Percentiles rank a stretch among this genome's conserved stretches.
Evolutionary conservation across 1,140 invertebrate genomes (phyloP).

Genomic region (Drosophila punjabiensis): DNA sequence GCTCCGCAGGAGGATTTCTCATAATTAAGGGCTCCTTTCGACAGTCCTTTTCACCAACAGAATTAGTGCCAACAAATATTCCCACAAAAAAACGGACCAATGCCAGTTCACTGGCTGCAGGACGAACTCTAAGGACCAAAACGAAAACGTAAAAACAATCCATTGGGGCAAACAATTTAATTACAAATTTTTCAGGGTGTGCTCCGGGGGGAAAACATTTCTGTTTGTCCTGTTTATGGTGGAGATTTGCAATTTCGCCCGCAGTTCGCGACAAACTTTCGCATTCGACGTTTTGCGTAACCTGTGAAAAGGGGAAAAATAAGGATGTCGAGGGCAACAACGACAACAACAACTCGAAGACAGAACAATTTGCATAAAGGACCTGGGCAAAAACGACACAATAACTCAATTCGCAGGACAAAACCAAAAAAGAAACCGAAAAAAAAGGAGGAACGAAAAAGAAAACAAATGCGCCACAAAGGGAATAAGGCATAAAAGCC

Average conservation of each 20-base stretch:
- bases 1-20: conserved; percentile 5
- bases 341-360: conserved; percentile 45
- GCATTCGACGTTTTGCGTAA: conserved; percentile 29
- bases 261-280: conserved; percentile 36
- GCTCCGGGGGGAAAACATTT: conserved; percentile 31
- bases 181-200: conserved; percentile 56
- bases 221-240: conserved; percentile 36
- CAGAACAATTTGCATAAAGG: conserved; percentile 68
- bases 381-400: conserved; percentile 53
- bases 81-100: conserved; percentile 19
- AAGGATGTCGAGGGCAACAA: conserved; percentile 3
- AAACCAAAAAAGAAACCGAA: conserved; percentile 42
- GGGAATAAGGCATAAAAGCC: conserved; percentile 65
- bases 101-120: background rate
- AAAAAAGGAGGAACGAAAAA: conserved; percentile 21
- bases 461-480: conserved; percentile 60
- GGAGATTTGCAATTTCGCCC: conserved; percentile 52
- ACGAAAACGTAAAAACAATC: conserved; percentile 47
- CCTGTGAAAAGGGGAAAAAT: conserved; percentile 33
- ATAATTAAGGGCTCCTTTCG: conserved; percentile 9
- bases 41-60: conserved; percentile 15
- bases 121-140: background rate
- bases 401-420: conserved; percentile 71
- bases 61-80: conserved; percentile 61
- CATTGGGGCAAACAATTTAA: conserved; percentile 67